Evolutionary conservation across 2,888 invertebrate genomes (phyloP).

Genomic region (Gymnosoma rotundatum): DNA sequence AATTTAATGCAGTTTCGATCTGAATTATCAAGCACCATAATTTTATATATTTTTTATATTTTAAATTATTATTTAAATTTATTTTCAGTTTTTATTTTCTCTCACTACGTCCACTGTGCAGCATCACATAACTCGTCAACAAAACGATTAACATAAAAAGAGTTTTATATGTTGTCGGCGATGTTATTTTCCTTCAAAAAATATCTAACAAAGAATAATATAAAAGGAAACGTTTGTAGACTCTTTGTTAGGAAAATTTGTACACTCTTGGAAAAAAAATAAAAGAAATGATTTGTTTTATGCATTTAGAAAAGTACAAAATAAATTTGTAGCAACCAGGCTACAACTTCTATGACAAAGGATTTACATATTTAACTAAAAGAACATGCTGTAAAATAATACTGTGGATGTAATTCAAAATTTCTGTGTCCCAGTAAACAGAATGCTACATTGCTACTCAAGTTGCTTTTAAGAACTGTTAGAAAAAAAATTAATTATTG

Average conservation of each 20-base stretch:
- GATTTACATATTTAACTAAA: too few species aligned
- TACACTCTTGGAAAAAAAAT: slow-evolving; percentile 44
- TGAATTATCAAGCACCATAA: too few species aligned
- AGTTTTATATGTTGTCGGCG: not conserved
- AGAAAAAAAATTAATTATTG: too few species aligned
- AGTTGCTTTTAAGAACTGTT: too few species aligned
- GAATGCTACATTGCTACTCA: too few species aligned
- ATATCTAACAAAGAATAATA: not conserved
- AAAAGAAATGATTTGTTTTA: slow-evolving; percentile 9
- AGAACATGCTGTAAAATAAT: not conserved
- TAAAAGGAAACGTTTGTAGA: slow-evolving; percentile 44
- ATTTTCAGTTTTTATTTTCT: not conserved
- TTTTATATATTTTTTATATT: too few species aligned
- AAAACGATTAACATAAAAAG: slow-evolving; percentile 13
- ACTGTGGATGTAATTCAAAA: not conserved
- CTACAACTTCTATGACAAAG: not conserved
- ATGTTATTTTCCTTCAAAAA: slow-evolving; percentile 11
- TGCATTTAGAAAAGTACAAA: slow-evolving; percentile 40
- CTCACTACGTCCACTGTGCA: not conserved
- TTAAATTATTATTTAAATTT: too few species aligned
- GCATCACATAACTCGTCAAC: slow-evolving; percentile 8
- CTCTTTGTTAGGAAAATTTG: slow-evolving; percentile 36
- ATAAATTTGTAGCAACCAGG: slow-evolving; percentile 26
- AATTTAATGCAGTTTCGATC: too few species aligned
- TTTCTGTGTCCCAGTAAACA: not conserved